Percentiles rank a stretch among this genome's conserved stretches.
phyloP scores from a whole-genome alignment of 2,113 vertebrate species.

The Lophura nycthemera region DNA sequence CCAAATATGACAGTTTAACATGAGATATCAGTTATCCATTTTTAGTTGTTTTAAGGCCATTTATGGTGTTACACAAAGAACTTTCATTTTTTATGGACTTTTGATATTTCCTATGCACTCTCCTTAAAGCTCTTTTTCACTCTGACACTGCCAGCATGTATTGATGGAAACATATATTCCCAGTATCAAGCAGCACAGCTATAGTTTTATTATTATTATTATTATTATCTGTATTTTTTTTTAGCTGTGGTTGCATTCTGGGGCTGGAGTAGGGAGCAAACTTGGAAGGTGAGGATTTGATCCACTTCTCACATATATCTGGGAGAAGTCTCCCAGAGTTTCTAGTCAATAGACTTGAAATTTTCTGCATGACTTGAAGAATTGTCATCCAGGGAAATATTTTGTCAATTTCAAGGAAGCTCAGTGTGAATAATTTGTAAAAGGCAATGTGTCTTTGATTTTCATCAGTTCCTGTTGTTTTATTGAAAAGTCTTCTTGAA shows the following conservation, averaged over 20 bases:
- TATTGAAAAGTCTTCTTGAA: conserved; percentile 10
- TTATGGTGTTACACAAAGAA: not conserved
- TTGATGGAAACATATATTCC: not conserved
- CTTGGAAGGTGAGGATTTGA: not conserved
- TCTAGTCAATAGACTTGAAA: not conserved
- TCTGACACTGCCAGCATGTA: not conserved
- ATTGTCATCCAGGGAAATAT: not conserved
- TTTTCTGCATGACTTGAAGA: not conserved
- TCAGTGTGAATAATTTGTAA: not conserved
- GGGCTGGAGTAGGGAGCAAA: not conserved
- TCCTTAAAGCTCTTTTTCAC: not conserved
- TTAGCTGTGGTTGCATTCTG: not conserved
- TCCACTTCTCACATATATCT: not conserved
- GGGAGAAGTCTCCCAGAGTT: not conserved
- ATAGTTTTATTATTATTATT: not conserved
- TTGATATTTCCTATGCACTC: not conserved
- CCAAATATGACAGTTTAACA: not conserved
- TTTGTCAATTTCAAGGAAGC: not conserved
- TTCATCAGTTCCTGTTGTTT: not conserved
- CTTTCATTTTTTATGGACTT: not conserved
- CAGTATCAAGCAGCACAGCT: not conserved
- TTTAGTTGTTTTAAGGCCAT: not conserved
- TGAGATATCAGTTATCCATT: not conserved
- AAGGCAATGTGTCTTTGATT: not conserved
- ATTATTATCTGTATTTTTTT: not conserved